A percentile compares a stretch with the other conserved stretches of the same genome.
phyloP scores from a whole-genome alignment of 2,888 invertebrate species.

The Agrotis ipsilon region DNA sequence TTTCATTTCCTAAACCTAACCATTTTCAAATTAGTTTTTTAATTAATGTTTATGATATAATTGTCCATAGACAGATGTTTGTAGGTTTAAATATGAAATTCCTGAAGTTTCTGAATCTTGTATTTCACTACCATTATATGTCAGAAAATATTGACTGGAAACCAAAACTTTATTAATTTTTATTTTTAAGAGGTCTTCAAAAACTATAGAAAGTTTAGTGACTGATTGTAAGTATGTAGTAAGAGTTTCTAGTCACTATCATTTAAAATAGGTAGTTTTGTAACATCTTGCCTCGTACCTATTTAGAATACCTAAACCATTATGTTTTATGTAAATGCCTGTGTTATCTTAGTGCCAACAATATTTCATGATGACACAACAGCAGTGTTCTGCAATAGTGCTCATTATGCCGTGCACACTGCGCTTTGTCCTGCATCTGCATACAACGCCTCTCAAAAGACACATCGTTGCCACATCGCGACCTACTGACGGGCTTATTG shows the following conservation, averaged over 20 bases:
- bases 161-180: background rate
- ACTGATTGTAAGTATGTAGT: no score
- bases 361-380: conserved; percentile 44
- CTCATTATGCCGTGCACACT: conserved; percentile 42
- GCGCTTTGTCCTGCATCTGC: conserved; percentile 45
- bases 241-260: background rate
- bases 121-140: background rate
- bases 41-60: conserved; percentile 4
- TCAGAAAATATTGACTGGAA: background rate
- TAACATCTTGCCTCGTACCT: conserved; percentile 12
- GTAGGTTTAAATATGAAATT: background rate
- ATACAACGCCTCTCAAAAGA: conserved; percentile 26
- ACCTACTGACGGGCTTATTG: conserved; percentile 21
- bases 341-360: conserved; percentile 42
- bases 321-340: conserved; percentile 47
- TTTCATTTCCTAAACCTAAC: no score
- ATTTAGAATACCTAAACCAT: conserved; percentile 22
- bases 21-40: conserved; percentile 1
- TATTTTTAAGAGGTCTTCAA: no score
- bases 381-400: conserved; percentile 30
- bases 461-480: conserved; percentile 34
- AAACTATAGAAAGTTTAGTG: no score
- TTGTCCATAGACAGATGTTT: background rate
- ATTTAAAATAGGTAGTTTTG: conserved; percentile 14
- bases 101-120: background rate